Base-by-base conservation (phyloP, 1,140 invertebrate species). In the Eciton burchellii region DNA sequence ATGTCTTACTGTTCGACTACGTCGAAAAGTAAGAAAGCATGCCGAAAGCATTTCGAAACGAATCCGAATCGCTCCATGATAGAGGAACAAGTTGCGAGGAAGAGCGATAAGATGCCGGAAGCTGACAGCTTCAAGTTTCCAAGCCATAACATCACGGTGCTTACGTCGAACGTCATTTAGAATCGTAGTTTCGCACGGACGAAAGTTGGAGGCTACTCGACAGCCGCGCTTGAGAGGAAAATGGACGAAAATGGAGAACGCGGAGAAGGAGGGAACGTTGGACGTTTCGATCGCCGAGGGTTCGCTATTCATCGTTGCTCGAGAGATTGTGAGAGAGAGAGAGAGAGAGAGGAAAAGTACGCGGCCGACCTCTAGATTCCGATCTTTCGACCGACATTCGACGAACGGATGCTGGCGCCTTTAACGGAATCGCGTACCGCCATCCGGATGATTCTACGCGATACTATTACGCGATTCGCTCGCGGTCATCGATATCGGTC, bases 81-180 rank as follows among this genome's bases (percentile, higher is more conserved):
- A 26, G 11, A 65, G 57, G 26, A 41, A 12, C 45, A n/a, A n/a
- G n/a, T 11, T 76, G 19, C 43, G 65, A 19, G 74, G 5, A 66
- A 43, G 35, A 56, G 63, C 49, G 74, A 77, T 68, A 68, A 77
- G 63, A 77, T 45, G 21, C 62, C 60, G 60, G 60, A 65, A 65
- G 49, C 74, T 29, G 74, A 77, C 62, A 77, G 63, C 29, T 77
- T 68, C 47, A 68, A 77, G 74, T 77, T 77, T 77, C 35, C 60
- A 54, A 66, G 43, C 72, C 26, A 12, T 62, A 49, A 77, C 63
- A 6, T 35, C 35, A 35, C 6, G 62, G 62, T 14, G 74, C 62
- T 77, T 66, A 77, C 62, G 74, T 77, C 62, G 62, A 66, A 77
- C 62, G 74, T 77, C 74, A 77, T 68, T 77, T 68, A 19, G 29